Conservation (phyloP, 2,113 vertebrate species). For the Tympanuchus pallidicinctus region DNA sequence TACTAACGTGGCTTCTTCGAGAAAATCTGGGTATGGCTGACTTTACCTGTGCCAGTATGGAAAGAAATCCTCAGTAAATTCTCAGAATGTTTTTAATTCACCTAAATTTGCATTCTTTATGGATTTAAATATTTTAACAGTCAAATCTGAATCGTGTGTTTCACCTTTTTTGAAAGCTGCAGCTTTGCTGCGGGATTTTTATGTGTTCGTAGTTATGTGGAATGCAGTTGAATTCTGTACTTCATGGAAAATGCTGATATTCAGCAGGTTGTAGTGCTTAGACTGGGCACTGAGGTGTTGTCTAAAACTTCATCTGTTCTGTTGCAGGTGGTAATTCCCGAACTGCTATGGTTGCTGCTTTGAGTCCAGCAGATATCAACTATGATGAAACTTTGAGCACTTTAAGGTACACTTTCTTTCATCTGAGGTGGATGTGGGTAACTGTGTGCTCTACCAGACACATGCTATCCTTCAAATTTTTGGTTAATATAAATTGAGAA, state of each 20-base stretch:
- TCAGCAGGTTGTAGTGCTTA: neutral
- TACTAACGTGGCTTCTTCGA: constrained; percentile 97
- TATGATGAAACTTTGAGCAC: constrained; percentile 99
- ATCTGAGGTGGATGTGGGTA: neutral
- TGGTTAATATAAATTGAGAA: neutral
- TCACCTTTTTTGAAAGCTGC: neutral
- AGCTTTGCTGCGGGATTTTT: neutral
- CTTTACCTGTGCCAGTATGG: neutral
- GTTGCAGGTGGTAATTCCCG: constrained; percentile 90
- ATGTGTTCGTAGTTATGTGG: neutral
- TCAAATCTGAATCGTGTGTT: neutral
- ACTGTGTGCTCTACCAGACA: neutral
- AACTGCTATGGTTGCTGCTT: constrained; percentile 97
- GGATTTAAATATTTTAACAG: neutral
- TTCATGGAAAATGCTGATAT: neutral
- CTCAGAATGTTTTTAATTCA: neutral
- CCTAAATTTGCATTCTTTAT: neutral
- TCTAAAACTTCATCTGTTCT: neutral
- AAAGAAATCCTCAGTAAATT: neutral
- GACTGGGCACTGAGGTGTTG: neutral
- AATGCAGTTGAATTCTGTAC: neutral
- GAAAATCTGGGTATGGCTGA: constrained; percentile 92
- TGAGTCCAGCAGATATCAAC: constrained; percentile 99
- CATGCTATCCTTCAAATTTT: neutral
- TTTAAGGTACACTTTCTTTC: constrained; percentile 83